A percentile compares a stretch with the other conserved stretches of the same genome.
phyloP scores from a whole-genome alignment of 1,140 invertebrate genomes.

The Drosophila ogumai region DNA sequence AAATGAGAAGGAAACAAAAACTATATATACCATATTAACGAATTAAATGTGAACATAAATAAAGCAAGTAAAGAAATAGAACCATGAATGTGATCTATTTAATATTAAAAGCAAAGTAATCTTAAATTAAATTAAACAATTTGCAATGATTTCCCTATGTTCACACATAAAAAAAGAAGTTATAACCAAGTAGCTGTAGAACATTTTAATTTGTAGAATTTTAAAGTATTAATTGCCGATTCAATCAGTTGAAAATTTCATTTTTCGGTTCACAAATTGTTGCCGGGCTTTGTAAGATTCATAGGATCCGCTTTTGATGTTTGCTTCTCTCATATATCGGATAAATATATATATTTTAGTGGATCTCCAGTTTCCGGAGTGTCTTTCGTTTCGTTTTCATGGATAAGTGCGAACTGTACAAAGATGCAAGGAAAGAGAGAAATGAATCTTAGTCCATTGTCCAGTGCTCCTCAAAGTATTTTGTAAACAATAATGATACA shows the following conservation, averaged over 20 bases:
- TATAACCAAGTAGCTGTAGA: conserved; percentile 55
- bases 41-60: conserved; percentile 78
- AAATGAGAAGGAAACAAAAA: conserved; percentile 22
- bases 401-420: conserved; percentile 65
- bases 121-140: conserved; percentile 32
- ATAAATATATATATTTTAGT: conserved; percentile 26
- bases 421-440: conserved; percentile 42
- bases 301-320: conserved; percentile 35
- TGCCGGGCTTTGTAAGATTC: conserved; percentile 46
- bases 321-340: conserved; percentile 12
- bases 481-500: conserved; percentile 84
- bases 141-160: conserved; percentile 29
- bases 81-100: conserved; percentile 85
- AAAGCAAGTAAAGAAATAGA: conserved; percentile 80
- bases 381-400: conserved; percentile 49
- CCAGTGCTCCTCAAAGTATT: conserved; percentile 84
- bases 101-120: conserved; percentile 66
- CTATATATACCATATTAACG: conserved; percentile 61
- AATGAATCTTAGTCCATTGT: conserved; percentile 77
- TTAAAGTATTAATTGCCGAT: conserved; percentile 30
- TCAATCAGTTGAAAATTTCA: not conserved
- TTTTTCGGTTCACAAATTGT: not conserved
- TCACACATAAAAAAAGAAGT: conserved; percentile 5
- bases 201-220: conserved; percentile 61
- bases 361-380: conserved; percentile 21